Percentiles rank a stretch among this genome's conserved stretches.
Evolutionary conservation across 1,140 invertebrate species (phyloP).

Genomic region (Drosophila nannoptera): DNA sequence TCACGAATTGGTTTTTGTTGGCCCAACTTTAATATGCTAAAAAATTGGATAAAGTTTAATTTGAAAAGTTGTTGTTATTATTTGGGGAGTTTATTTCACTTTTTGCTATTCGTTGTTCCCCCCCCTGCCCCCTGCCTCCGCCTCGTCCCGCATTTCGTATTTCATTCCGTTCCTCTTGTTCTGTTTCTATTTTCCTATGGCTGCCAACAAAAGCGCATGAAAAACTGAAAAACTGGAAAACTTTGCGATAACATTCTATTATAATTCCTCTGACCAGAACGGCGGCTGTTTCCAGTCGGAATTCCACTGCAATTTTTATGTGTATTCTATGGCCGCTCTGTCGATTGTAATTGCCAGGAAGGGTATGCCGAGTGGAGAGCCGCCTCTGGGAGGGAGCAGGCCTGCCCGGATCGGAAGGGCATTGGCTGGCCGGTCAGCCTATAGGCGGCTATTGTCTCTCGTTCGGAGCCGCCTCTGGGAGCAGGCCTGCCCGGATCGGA

Average conservation of each 20-base stretch:
- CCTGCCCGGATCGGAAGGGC: no score
- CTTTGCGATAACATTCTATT: conserved; percentile 78
- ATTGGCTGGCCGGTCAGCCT: neutral
- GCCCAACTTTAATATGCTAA: conserved; percentile 70
- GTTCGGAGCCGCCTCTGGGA: neutral
- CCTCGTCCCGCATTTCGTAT: no score
- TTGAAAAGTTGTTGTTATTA: conserved; percentile 76
- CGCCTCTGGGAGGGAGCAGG: no score
- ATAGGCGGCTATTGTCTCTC: neutral
- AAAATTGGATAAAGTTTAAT: conserved; percentile 76
- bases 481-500: no score
- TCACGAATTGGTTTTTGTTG: conserved; percentile 48
- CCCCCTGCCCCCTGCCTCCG: neutral
- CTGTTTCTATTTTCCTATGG: conserved; percentile 23
- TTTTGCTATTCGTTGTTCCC: conserved; percentile 22
- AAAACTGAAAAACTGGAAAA: conserved; percentile 51
- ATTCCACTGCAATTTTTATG: conserved; percentile 68
- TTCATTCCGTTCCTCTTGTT: conserved; percentile 11
- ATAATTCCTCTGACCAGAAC: conserved; percentile 61
- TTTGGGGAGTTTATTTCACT: conserved; percentile 44
- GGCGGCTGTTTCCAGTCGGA: conserved; percentile 43
- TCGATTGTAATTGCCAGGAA: neutral
- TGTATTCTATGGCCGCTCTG: conserved; percentile 26
- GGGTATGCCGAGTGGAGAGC: no score
- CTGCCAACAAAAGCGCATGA: conserved; percentile 7